These are phyloP conservation scores for Cordilura impudica DNA, from an alignment of 2,888 invertebrate genomes.

Conservation along the genomic window DNA sequence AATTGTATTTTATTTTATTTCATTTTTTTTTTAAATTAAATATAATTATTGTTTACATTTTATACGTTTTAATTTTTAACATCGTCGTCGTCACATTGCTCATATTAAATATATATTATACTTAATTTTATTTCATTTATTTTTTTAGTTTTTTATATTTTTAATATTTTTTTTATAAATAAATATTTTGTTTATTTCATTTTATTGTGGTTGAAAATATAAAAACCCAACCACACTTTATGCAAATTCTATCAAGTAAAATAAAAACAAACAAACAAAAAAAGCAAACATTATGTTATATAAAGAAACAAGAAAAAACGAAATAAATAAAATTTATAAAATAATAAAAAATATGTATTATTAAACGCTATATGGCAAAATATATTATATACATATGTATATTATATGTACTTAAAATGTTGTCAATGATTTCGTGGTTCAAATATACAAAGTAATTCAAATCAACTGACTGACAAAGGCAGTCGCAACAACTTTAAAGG, in stretches of 20 bases:
- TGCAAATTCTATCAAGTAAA: constrained; percentile 47
- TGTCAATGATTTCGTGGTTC: constrained; percentile 38
- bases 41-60: constrained; percentile 56
- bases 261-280: constrained; percentile 36
- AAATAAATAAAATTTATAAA: constrained; percentile 63
- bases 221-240: constrained; percentile 29
- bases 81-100: constrained; percentile 43
- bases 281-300: constrained; percentile 55
- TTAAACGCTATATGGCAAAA: constrained; percentile 60
- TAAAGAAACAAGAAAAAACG: constrained; percentile 48
- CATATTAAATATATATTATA: constrained; percentile 53
- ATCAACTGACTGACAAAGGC: no score
- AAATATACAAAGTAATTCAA: no score
- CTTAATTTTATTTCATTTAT: constrained; percentile 51
- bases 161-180: constrained; percentile 35
- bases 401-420: constrained; percentile 64
- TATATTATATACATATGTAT: constrained; percentile 64
- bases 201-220: constrained; percentile 47
- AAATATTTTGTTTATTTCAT: constrained; percentile 39
- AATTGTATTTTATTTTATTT: constrained; percentile 40
- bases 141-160: constrained; percentile 42
- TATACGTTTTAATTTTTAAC: constrained; percentile 43
- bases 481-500: no score
- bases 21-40: constrained; percentile 39
- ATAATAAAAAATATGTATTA: constrained; percentile 57